Base-by-base conservation (phyloP, 2,888 invertebrate genomes). In the Listrodromus nycthemerus region DNA sequence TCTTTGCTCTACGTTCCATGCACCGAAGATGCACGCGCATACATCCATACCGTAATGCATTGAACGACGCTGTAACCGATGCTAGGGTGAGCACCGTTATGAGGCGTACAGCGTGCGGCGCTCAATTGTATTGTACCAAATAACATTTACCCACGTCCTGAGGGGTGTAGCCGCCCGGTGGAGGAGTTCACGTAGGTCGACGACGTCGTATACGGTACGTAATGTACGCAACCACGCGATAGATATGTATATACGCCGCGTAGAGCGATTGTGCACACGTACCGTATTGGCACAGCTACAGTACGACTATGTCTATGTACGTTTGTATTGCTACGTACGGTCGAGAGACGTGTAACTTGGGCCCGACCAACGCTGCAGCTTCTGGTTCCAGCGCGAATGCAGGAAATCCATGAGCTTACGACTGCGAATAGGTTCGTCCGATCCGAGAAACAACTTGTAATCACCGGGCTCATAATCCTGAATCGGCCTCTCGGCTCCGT, bases 141-240 rank as follows among this genome's bases (percentile, higher is more conserved):
- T 85, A 85, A 80, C 80, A 75, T 86, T 86, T 86, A 79, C 84
- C 86, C 84, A 82, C 83, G 86, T 86, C 77, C 80, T 33, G 58
- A 69, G 66, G 74, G 61, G 74, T 69, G 75, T 66, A 63, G 41
- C 63, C 76, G 78, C 74, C 80, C 66, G 52, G 80, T 69, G 79
- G 58, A 63, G 79, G 67, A 85, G 84, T 85, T 84, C 83, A 83
- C 83, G 83, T 80, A 69, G 82, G 74, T 80, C 69, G 69, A 58
- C 79, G 52, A 71, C 74, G 65, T 65, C 67, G 58, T 16, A 41
- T 58, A 37, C 61, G 27, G 65, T 45, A 70, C 48, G 10, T 10
- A 41, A 13, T 13, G n/a, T 30, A 33, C 77, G 55, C 45, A 70
- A 70, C 33, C 13, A n/a, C 13, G 19, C 48, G 37, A 37, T 63